These are phyloP conservation scores for Zingel zingel DNA, from an alignment of 2,113 vertebrate genomes.

Conservation along the genomic window DNA sequence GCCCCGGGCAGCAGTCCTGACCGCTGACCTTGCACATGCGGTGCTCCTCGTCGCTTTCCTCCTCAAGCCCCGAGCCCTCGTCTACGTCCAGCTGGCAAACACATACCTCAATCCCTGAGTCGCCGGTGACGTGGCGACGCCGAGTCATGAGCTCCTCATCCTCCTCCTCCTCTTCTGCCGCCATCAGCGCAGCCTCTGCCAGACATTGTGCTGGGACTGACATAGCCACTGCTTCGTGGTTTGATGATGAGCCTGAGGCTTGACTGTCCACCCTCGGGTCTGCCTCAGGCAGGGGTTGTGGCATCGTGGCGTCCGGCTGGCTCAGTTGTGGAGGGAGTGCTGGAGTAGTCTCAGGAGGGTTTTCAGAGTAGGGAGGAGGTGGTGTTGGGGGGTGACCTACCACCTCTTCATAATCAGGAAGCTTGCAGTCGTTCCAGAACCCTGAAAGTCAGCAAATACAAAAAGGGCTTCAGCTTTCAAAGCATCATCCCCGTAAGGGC, in stretches of 20 bases:
- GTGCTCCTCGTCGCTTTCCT: slow-evolving; percentile 77
- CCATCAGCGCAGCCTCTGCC: slow-evolving; percentile 34
- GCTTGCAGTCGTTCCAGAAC: slow-evolving; percentile 89
- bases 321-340: slow-evolving; percentile 39
- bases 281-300: slow-evolving; percentile 42
- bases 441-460: slow-evolving; percentile 70
- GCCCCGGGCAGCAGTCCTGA: slow-evolving; percentile 78
- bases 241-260: background rate
- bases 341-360: slow-evolving; percentile 66
- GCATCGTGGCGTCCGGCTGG: slow-evolving; percentile 50
- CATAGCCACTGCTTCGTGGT: slow-evolving; percentile 27
- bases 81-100: slow-evolving; percentile 84
- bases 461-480: slow-evolving; percentile 7
- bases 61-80: slow-evolving; percentile 77
- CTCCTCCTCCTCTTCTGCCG: slow-evolving; percentile 63
- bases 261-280: background rate
- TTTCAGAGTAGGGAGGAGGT: slow-evolving; percentile 87
- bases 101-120: slow-evolving; percentile 89
- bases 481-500: background rate
- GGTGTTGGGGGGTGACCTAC: slow-evolving; percentile 87
- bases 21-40: slow-evolving; percentile 70
- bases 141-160: slow-evolving; percentile 82
- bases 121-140: slow-evolving; percentile 86
- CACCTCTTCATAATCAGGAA: slow-evolving; percentile 89
- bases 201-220: slow-evolving; percentile 30